Evolutionary conservation across 1,140 invertebrate species (phyloP).

Genomic region (Drosophila nigromelanica): DNA sequence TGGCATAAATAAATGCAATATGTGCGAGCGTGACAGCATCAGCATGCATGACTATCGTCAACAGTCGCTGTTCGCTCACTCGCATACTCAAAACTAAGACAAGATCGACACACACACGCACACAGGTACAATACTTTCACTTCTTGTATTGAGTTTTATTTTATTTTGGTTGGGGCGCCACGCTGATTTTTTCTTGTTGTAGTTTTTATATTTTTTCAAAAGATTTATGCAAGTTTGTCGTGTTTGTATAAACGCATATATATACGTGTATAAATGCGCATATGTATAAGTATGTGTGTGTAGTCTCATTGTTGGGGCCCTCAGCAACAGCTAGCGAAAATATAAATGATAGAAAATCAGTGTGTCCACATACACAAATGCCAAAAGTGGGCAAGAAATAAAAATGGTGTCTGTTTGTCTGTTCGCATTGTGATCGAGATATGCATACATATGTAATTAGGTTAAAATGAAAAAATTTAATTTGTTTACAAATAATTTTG

Average conservation of each 20-base stretch:
- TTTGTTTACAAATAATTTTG: background rate
- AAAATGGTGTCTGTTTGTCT: background rate
- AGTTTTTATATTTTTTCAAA: slow-evolving; percentile 49
- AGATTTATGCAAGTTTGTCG: slow-evolving; percentile 63
- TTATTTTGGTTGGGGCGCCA: slow-evolving; percentile 64
- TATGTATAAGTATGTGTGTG: slow-evolving; percentile 12
- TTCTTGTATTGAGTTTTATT: slow-evolving; percentile 79
- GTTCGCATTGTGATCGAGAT: slow-evolving; percentile 30
- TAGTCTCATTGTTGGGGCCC: slow-evolving; percentile 35
- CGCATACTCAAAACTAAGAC: slow-evolving; percentile 62
- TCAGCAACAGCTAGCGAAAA: slow-evolving; percentile 59
- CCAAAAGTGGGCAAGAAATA: slow-evolving; percentile 36
- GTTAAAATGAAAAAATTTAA: slow-evolving; percentile 17
- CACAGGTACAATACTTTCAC: slow-evolving; percentile 71
- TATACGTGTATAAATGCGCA: slow-evolving; percentile 4
- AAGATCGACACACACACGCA: slow-evolving; percentile 56
- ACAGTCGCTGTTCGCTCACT: slow-evolving; percentile 29
- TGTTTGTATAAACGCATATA: slow-evolving; percentile 22
- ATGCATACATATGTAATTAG: slow-evolving; percentile 25
- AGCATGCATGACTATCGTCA: slow-evolving; percentile 48
- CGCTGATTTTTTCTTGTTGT: slow-evolving; percentile 57
- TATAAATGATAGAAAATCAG: slow-evolving; percentile 46
- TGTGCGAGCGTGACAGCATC: slow-evolving; percentile 70
- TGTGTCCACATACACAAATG: slow-evolving; percentile 31
- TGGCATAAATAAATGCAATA: slow-evolving; percentile 75